Conservation (phyloP, 2,888 invertebrate species). For the Drosophila lacicola region DNA sequence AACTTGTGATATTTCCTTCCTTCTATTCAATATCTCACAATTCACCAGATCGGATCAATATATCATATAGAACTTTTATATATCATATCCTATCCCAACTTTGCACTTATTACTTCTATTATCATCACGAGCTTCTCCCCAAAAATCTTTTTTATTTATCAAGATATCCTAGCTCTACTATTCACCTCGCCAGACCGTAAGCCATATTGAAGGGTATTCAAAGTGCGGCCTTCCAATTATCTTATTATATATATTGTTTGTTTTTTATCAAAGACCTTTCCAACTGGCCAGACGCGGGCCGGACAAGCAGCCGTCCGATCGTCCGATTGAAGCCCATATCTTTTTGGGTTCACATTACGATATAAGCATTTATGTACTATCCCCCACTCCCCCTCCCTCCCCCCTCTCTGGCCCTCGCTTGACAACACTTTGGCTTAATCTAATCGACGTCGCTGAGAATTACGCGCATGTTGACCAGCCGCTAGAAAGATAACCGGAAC, state of each 20-base stretch:
- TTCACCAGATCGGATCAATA: too few relatives aligned
- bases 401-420: not conserved
- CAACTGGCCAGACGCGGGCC: constrained; percentile 27
- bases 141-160: too few relatives aligned
- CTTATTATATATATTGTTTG: not conserved
- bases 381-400: not conserved
- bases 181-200: too few relatives aligned
- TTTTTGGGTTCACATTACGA: constrained; percentile 44
- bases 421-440: constrained; percentile 60
- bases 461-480: constrained; percentile 65
- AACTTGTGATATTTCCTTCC: too few relatives aligned
- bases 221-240: too few relatives aligned
- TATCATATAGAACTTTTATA: too few relatives aligned
- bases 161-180: too few relatives aligned
- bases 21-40: too few relatives aligned
- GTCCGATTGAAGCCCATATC: constrained; percentile 42
- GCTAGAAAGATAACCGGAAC: constrained; percentile 66
- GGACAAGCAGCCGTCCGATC: constrained; percentile 13
- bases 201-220: too few relatives aligned
- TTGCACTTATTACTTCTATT: too few relatives aligned
- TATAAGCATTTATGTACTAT: constrained; percentile 28
- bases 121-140: too few relatives aligned
- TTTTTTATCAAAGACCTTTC: constrained; percentile 63
- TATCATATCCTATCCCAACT: too few relatives aligned
- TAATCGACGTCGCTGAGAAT: constrained; percentile 75